Evolutionary conservation across 2,113 vertebrate species (phyloP).

Genomic region (Mormyrus lacerda): DNA sequence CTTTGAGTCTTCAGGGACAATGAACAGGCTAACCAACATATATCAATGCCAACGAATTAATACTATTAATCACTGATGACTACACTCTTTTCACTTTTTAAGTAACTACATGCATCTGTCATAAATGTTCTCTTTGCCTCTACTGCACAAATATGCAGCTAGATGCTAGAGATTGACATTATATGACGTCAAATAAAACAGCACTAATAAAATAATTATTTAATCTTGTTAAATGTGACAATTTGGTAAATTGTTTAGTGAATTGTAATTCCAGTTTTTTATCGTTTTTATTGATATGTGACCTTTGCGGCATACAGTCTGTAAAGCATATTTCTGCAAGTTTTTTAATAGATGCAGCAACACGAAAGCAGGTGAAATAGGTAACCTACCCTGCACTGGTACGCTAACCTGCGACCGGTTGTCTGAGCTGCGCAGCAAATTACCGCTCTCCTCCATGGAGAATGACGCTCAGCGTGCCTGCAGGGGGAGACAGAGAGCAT

Average conservation of each 20-base stretch:
- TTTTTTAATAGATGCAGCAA: neutral
- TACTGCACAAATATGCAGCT: neutral
- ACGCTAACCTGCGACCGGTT: neutral
- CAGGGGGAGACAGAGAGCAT: neutral
- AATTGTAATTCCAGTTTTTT: neutral
- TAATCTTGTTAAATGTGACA: neutral
- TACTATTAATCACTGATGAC: neutral
- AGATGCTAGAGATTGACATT: neutral
- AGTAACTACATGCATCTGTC: neutral
- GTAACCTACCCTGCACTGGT: neutral
- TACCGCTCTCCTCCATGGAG: slow-evolving; percentile 7
- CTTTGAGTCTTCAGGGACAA: neutral
- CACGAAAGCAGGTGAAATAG: neutral
- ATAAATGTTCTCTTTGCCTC: neutral
- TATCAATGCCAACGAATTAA: neutral
- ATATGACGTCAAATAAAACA: neutral
- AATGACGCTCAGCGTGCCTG: neutral
- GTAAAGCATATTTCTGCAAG: neutral
- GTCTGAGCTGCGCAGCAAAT: neutral
- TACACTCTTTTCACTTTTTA: neutral
- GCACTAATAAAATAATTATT: neutral
- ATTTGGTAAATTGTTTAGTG: neutral
- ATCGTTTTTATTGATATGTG: neutral
- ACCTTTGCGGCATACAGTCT: neutral
- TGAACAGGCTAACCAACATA: neutral